phyloP scores from a whole-genome alignment of 2,888 invertebrate genomes.

The Pyrgus malvae region DNA sequence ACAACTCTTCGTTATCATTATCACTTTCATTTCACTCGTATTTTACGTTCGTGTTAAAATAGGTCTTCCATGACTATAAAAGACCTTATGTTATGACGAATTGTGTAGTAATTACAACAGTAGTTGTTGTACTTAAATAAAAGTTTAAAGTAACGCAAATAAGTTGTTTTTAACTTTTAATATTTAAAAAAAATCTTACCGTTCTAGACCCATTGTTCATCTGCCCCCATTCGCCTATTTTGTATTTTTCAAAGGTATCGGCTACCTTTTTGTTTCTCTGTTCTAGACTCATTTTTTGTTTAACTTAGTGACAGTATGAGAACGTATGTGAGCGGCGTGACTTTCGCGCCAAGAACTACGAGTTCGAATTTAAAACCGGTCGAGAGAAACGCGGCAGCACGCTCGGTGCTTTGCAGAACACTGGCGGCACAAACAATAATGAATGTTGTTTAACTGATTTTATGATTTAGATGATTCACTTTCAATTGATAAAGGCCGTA shows the following conservation, averaged over 20 bases:
- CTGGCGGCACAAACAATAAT: conserved; percentile 45
- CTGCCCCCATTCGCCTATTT: conserved; percentile 70
- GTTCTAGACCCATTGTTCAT: conserved; percentile 43
- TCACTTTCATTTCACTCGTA: conserved; percentile 8
- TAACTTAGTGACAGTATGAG: conserved; percentile 35
- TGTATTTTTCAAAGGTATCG: conserved; percentile 71
- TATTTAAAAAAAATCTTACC: conserved; percentile 49
- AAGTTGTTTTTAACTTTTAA: neutral
- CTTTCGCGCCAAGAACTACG: conserved; percentile 59
- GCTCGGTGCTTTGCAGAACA: conserved; percentile 50
- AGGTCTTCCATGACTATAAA: too few relatives aligned
- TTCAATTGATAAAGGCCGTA: conserved; percentile 19
- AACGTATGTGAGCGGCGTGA: conserved; percentile 35
- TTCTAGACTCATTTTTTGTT: conserved; percentile 67
- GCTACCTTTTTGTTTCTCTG: conserved; percentile 69
- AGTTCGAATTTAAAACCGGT: conserved; percentile 47
- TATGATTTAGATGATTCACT: conserved; percentile 12
- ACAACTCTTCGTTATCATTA: conserved; percentile 1
- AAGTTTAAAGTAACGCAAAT: neutral
- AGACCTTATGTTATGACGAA: too few relatives aligned
- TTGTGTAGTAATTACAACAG: too few relatives aligned
- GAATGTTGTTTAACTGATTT: conserved; percentile 23
- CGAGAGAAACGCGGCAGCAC: conserved; percentile 54
- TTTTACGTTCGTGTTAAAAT: neutral
- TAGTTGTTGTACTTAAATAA: neutral